Evolutionary conservation across 2,888 invertebrate species (phyloP), one percentile per base, ranked within the genome.

Genomic region (Tridacna crocea): DNA sequence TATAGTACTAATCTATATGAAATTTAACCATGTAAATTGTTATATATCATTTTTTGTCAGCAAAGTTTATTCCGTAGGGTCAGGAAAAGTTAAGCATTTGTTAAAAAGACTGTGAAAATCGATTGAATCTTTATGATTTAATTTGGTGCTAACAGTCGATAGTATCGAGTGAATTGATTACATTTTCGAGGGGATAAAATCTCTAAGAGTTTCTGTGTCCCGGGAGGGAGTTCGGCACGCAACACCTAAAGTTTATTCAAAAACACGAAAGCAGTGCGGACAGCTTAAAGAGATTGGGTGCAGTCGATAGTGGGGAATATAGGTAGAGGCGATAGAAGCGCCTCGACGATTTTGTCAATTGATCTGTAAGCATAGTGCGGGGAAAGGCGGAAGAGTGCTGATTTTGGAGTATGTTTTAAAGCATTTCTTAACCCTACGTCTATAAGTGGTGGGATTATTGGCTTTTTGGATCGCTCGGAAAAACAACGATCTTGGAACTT

Each of bases 361-460:
- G 74, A 74, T 74, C 63, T 47, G 74, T 47, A 63, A 63, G 60
- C 74, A 61, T 74, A 22, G 61, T 60, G 61, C 60, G 74, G 61
- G 26, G 48, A 47, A 22, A 61, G 63, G 61, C 74, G 74, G 61
- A 36, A 27, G 74, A 74, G 74, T 47, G 46, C 74, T 46, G 74
- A 74, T 63, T 74, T 63, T 74, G 74, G 74, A 74, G 74, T 74
- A 74, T 27, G 74, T 61, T 74, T 73, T 70, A 70, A 70, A 70
- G 47, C 51, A 70, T 48, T 70, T 70, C 70, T 70, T 70, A 70
- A 51, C 70, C 70, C 13, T 17, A 70, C 47, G 22, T 70, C 70
- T 47, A 47, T 51, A 70, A 46, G 68, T 65, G 36, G 36, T n/a
- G 68, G 68, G 68, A 70, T 48, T 70, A 70, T 70, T 70, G 70